A percentile compares a stretch with the other conserved stretches of the same genome.
Conservation (phyloP, 1,140 invertebrate genomes). For the Diabrotica virgifera region DNA sequence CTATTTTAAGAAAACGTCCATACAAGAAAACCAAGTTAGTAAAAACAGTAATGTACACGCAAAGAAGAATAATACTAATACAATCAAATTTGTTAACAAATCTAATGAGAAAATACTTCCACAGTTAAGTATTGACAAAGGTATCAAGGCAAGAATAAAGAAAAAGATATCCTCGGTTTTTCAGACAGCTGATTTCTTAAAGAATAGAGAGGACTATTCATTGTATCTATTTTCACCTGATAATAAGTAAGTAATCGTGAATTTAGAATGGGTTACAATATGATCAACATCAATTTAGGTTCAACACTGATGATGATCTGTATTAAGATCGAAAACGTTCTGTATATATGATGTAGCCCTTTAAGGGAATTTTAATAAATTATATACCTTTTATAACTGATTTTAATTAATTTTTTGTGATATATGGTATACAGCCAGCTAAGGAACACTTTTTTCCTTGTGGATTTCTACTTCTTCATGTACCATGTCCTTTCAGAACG, state of each 20-base stretch:
- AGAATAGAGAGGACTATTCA: slow-evolving; percentile 82
- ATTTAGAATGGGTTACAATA: too few relatives aligned
- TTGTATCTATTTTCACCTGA: slow-evolving; percentile 82
- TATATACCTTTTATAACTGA: too few relatives aligned
- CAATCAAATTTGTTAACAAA: background rate
- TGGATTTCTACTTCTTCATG: too few relatives aligned
- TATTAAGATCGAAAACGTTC: too few relatives aligned
- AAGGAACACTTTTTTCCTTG: too few relatives aligned
- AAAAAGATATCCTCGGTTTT: slow-evolving; percentile 42
- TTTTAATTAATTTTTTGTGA: too few relatives aligned
- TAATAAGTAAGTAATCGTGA: slow-evolving; percentile 62
- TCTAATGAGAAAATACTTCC: background rate
- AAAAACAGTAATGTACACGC: background rate
- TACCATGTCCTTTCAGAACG: too few relatives aligned
- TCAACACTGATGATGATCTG: too few relatives aligned
- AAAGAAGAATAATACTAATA: background rate
- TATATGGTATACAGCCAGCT: too few relatives aligned
- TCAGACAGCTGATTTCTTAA: slow-evolving; percentile 76
- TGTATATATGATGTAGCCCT: too few relatives aligned
- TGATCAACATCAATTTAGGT: too few relatives aligned
- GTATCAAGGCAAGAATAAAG: background rate
- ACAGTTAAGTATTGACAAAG: background rate
- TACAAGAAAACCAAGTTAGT: background rate
- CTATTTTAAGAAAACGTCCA: background rate
- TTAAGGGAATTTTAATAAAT: too few relatives aligned